Conservation (phyloP, 2,797 vertebrate genomes). For the Lithobates pipiens region DNA sequence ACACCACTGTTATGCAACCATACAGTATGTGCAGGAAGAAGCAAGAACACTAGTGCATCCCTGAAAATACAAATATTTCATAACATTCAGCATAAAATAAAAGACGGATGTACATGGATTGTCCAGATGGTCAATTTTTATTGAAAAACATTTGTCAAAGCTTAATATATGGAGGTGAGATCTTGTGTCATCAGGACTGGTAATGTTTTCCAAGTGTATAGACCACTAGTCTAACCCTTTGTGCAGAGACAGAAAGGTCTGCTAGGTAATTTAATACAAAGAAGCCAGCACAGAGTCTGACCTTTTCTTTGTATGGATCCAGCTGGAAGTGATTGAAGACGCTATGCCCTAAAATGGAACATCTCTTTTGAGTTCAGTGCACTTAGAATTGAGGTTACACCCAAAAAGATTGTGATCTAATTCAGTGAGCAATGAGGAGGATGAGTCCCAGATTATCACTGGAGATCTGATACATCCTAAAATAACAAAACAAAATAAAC, state of each 20-base stretch:
- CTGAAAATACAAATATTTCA: not conserved
- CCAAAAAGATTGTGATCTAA: slow-evolving; percentile 58
- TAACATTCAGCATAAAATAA: not conserved
- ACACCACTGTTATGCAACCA: not conserved
- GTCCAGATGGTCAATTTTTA: slow-evolving; percentile 39
- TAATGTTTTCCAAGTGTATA: slow-evolving; percentile 53
- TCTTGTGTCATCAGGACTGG: slow-evolving; percentile 22
- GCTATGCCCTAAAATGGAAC: slow-evolving; percentile 50
- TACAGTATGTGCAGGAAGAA: not conserved
- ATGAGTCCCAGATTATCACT: slow-evolving; percentile 34
- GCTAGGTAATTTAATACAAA: slow-evolving; percentile 58
- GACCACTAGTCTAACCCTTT: slow-evolving; percentile 55
- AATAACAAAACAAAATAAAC: slow-evolving; percentile 8
- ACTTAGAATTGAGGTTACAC: slow-evolving; percentile 59
- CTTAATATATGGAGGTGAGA: slow-evolving; percentile 47
- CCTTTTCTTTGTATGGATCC: slow-evolving; percentile 53
- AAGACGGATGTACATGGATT: not conserved
- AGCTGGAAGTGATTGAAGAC: slow-evolving; percentile 58
- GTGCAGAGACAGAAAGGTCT: slow-evolving; percentile 54
- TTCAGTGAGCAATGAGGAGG: slow-evolving; percentile 51
- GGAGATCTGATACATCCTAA: slow-evolving; percentile 10
- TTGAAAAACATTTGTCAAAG: slow-evolving; percentile 48
- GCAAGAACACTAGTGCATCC: not conserved
- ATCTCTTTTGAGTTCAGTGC: slow-evolving; percentile 59
- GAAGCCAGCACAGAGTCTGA: slow-evolving; percentile 44